These are phyloP conservation scores for Enteromius mattozi DNA, from an alignment of 2,797 vertebrate genomes.

Conservation along the genomic window DNA sequence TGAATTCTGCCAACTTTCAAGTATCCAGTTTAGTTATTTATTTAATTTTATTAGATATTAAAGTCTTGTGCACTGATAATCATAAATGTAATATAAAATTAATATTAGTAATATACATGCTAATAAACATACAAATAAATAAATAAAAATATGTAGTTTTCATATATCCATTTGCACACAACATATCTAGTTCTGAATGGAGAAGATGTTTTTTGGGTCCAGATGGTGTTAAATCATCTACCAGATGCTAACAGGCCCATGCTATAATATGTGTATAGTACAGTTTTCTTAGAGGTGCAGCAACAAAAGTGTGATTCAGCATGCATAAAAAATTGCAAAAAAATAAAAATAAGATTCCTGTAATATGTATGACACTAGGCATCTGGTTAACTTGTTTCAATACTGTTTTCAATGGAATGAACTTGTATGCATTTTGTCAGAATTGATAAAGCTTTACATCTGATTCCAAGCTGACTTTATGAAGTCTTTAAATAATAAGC, in stretches of 20 bases:
- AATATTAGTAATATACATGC: neutral
- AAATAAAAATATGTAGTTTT: neutral
- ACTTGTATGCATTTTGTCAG: neutral
- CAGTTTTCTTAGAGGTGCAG: neutral
- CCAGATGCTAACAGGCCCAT: neutral
- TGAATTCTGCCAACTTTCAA: neutral
- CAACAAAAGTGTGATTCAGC: neutral
- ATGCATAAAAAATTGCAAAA: neutral
- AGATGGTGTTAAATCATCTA: neutral
- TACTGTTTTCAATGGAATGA: neutral
- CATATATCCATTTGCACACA: neutral
- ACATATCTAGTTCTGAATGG: neutral
- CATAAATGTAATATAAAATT: neutral
- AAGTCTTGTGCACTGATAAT: neutral
- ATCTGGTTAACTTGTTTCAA: neutral
- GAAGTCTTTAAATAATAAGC: slow-evolving; percentile 36
- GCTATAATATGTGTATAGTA: neutral
- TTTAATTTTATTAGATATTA: neutral
- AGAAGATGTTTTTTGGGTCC: neutral
- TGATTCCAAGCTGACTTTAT: neutral
- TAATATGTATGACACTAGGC: neutral
- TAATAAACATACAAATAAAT: neutral
- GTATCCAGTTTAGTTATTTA: neutral
- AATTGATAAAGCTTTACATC: neutral
- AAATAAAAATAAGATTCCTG: neutral